Base-by-base conservation (phyloP, 64 coral and sea anemone species). In the Astreopora myriophthalma region DNA sequence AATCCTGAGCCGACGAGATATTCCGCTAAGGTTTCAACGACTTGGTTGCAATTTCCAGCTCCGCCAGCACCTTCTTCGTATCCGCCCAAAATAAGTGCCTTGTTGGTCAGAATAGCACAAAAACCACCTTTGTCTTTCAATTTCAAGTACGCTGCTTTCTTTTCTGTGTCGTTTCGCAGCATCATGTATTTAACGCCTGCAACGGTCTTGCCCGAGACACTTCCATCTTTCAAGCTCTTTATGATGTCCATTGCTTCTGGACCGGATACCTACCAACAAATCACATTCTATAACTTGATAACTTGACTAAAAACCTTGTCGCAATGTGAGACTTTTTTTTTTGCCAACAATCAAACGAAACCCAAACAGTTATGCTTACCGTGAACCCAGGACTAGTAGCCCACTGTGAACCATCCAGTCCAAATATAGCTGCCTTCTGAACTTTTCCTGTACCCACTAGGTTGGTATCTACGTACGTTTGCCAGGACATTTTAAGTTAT, bases 141-240 rank as follows among this genome's bases (percentile, higher is more conserved):
- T 76, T 96, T 96, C 46, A 96, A 33, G 81, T 96, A 96, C n/a
- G 88, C 82, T 33, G 73, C 89, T 71, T 96, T 93, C 68, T 74
- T 34, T 1, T 96, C 94, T 88, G 80, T 28, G 66, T 96, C 87
- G 83, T 95, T 73, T 90, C 95, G 85, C 34, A 96, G 81, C 95
- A 96, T 96, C 95, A 96, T 96, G 69, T 96, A 96, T 73, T 90
- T 96, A 8, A 84, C 62, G 74, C 95, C 95, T 6, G 60, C 91
- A 37, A 96, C 24, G 27, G 17, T 70, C 82, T 96, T 96, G 17
- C 63, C 73, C n/a, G 91, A 27, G 22, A 86, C 92, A 27, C 74
- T 94, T 19, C 95, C 95, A 91, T 96, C 95, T 85, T 96, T 96
- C 16, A 96, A 79, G 79, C 95, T 96, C 62, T 94, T 94, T 68